phyloP scores from a whole-genome alignment of 2,888 invertebrate genomes.

The Macrophya annulata region DNA sequence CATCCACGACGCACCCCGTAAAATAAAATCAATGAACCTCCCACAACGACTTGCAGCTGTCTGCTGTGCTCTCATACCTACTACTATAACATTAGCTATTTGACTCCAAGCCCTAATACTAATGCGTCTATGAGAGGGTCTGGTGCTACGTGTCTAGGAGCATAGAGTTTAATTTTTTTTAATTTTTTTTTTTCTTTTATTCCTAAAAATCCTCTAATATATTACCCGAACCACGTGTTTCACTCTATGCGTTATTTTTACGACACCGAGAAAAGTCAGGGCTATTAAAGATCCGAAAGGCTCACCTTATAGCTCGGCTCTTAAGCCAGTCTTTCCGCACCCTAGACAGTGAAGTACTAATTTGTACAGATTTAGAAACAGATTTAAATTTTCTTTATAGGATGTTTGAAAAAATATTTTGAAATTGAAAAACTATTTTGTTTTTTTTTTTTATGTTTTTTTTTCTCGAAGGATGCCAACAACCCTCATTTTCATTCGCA shows the following conservation, averaged over 20 bases:
- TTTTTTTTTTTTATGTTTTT: no score
- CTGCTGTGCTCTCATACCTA: constrained; percentile 13
- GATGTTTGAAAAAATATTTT: background rate
- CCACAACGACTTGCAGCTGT: constrained; percentile 51
- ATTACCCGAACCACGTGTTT: constrained; percentile 35
- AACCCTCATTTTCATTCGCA: no score
- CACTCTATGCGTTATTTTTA: constrained; percentile 41
- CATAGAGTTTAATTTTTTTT: background rate
- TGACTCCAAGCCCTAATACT: background rate
- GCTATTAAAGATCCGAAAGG: background rate
- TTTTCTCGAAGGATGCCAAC: no score
- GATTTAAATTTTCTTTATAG: background rate
- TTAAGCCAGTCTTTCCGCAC: background rate
- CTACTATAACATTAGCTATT: background rate
- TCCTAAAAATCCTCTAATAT: constrained; percentile 34
- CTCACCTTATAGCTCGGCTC: background rate
- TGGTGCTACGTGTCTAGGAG: background rate
- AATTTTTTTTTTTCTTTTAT: background rate
- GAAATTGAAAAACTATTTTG: background rate
- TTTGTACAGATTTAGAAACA: background rate
- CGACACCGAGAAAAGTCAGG: background rate
- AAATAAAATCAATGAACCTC: constrained; percentile 51
- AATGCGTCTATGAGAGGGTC: background rate
- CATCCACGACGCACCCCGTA: constrained; percentile 33
- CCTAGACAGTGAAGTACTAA: background rate